Conservation (phyloP, 1,140 invertebrate species). For the Samia ricini region DNA sequence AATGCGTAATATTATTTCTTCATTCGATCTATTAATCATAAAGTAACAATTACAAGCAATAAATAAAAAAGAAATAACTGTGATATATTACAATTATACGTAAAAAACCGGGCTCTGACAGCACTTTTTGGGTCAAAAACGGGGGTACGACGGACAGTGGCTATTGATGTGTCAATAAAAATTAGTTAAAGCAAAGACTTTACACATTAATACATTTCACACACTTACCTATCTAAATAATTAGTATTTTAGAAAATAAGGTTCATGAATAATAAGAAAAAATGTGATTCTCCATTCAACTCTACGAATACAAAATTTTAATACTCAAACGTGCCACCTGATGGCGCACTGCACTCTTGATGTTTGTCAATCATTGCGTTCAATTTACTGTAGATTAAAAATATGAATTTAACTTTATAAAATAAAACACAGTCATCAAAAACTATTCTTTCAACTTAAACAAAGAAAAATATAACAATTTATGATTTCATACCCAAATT, state of each 20-base stretch:
- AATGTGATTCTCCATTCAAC: constrained; percentile 76
- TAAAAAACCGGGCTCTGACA: constrained; percentile 72
- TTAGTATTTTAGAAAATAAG: constrained; percentile 64
- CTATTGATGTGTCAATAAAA: constrained; percentile 16
- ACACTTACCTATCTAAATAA: constrained; percentile 64
- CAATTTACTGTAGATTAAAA: constrained; percentile 6
- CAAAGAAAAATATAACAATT: no score
- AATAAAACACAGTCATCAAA: constrained; percentile 2
- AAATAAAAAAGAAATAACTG: constrained; percentile 30
- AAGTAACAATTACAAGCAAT: constrained; percentile 9
- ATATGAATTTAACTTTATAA: constrained; percentile 3
- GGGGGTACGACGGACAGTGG: constrained; percentile 34
- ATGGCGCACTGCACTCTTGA: constrained; percentile 35
- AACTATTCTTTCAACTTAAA: no score
- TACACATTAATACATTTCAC: constrained; percentile 10
- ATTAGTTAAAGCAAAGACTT: background rate
- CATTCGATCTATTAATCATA: background rate
- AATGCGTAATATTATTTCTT: background rate
- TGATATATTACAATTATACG: constrained; percentile 39
- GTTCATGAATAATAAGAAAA: constrained; percentile 76
- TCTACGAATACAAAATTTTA: constrained; percentile 77
- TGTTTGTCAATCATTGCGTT: constrained; percentile 34
- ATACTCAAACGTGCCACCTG: constrained; percentile 69
- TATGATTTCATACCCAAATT: no score
- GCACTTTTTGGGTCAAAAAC: constrained; percentile 69